phyloP scores from a whole-genome alignment of 2,888 invertebrate genomes.

The Andrena flavipes region DNA sequence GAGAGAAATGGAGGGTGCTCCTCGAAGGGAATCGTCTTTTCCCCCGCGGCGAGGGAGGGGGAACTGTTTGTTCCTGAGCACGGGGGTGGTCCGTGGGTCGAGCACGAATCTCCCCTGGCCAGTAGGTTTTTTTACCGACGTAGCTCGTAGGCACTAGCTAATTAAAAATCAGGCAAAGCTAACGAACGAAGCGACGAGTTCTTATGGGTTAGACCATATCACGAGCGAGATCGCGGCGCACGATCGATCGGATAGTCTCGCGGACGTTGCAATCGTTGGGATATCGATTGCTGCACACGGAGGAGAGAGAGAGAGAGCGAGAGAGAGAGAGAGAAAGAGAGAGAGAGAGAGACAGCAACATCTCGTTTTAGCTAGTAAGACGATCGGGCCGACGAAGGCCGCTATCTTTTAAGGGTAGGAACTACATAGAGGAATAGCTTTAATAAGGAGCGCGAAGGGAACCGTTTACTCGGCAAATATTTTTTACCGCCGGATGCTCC shows the following conservation, averaged over 20 bases:
- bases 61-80: constrained; percentile 28
- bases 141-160: constrained; percentile 79
- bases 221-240: constrained; percentile 68
- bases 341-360: neutral
- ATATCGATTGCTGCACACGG: constrained; percentile 22
- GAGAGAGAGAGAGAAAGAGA: neutral
- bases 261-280: constrained; percentile 20
- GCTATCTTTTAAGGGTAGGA: constrained; percentile 62
- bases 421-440: constrained; percentile 56
- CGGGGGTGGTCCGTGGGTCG: constrained; percentile 29
- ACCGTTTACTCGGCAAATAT: constrained; percentile 64
- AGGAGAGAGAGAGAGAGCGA: constrained; percentile 7
- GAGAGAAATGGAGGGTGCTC: neutral
- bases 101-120: constrained; percentile 71
- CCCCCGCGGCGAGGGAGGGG: neutral
- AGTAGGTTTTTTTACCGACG: constrained; percentile 82
- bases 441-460: constrained; percentile 52
- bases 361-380: constrained; percentile 59
- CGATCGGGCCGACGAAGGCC: constrained; percentile 50
- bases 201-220: constrained; percentile 83
- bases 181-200: constrained; percentile 62
- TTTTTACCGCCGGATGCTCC: constrained; percentile 21
- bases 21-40: constrained; percentile 18
- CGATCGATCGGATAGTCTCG: constrained; percentile 55
- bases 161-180: constrained; percentile 67